Evolutionary conservation across 2,797 vertebrate genomes (phyloP).

Genomic region (Crenichthys baileyi): DNA sequence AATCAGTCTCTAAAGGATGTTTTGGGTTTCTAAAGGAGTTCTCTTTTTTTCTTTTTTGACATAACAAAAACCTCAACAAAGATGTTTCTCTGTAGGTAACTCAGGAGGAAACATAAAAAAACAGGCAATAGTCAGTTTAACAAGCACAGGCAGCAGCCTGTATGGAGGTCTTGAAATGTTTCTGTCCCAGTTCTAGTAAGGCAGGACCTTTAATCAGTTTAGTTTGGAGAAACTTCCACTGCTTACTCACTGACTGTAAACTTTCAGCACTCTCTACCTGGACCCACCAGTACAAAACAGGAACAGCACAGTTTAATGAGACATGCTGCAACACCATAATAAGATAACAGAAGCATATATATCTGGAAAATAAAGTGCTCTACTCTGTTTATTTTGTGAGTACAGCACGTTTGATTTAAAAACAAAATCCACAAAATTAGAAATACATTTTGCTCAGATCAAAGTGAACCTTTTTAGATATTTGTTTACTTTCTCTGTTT

Average conservation of each 20-base stretch:
- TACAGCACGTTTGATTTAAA: neutral
- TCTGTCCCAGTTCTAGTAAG: neutral
- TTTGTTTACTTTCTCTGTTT: neutral
- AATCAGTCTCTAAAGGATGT: conserved; percentile 4
- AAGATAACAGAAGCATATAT: neutral
- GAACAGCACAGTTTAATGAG: neutral
- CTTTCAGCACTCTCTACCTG: no score
- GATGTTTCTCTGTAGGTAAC: conserved; percentile 8
- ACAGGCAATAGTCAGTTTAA: conserved; percentile 44
- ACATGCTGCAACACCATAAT: neutral
- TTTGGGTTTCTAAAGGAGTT: neutral
- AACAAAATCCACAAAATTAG: neutral
- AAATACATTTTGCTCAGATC: neutral
- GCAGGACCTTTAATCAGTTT: conserved; percentile 1
- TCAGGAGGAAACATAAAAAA: conserved; percentile 23
- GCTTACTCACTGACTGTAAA: neutral
- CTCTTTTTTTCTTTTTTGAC: neutral
- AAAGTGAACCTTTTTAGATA: neutral
- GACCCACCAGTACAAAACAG: neutral
- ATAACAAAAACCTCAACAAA: neutral
- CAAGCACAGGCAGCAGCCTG: conserved; percentile 27
- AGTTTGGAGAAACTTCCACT: neutral
- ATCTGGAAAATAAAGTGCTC: neutral
- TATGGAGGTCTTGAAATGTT: conserved; percentile 8
- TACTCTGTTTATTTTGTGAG: neutral